phyloP scores from a whole-genome alignment of 2,113 vertebrate species.

The Climacteris rufus region DNA sequence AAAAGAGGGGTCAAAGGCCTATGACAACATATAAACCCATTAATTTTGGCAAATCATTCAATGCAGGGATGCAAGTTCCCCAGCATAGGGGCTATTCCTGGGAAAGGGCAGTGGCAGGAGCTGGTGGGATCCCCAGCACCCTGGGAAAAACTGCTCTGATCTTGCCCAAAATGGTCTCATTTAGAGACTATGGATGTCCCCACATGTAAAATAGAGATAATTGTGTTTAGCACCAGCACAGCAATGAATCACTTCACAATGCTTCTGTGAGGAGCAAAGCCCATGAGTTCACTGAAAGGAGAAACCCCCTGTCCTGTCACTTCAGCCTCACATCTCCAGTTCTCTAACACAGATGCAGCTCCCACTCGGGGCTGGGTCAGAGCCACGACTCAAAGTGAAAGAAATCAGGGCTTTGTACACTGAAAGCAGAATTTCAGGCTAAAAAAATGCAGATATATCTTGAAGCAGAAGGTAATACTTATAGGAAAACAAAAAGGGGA shows the following conservation, averaged over 20 bases:
- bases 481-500: not conserved
- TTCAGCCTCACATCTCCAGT: accelerated
- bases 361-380: not conserved
- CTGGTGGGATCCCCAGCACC: accelerated
- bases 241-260: accelerated
- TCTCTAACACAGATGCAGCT: not conserved
- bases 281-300: accelerated
- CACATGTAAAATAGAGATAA: not conserved
- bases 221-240: accelerated
- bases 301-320: not conserved
- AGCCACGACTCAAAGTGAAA: not conserved
- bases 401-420: not conserved
- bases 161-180: not conserved
- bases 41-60: not conserved
- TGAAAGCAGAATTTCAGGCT: not conserved
- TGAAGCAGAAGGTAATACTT: not conserved
- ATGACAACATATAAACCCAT: not conserved
- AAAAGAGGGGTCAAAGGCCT: not conserved
- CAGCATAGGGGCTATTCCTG: accelerated
- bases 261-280: not conserved
- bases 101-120: accelerated
- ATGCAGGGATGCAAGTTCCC: not conserved
- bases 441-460: not conserved
- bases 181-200: not conserved
- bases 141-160: not conserved